Evolutionary conservation across 2,888 invertebrate genomes (phyloP).

Genomic region (Eupithecia centaureata): DNA sequence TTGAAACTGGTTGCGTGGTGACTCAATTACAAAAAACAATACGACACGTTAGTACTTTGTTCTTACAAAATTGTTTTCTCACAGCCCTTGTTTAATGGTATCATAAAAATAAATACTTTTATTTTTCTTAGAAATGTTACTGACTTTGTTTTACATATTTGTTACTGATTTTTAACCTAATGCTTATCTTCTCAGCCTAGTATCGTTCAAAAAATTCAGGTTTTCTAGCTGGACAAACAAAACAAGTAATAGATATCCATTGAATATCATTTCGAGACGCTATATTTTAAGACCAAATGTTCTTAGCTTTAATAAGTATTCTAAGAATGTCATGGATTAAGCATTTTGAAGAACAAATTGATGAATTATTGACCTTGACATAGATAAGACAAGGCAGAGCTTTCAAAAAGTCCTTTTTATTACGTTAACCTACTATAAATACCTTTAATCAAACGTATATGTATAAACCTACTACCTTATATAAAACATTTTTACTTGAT

Average conservation of each 20-base stretch:
- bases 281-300: not conserved
- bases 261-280: not conserved
- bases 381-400: too few species aligned
- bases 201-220: not conserved
- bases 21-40: conserved; percentile 59
- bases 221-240: not conserved
- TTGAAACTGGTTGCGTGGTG: conserved; percentile 56
- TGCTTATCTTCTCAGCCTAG: not conserved
- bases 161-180: not conserved
- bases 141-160: not conserved
- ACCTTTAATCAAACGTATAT: too few species aligned
- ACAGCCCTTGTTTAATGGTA: conserved; percentile 42
- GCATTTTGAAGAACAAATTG: not conserved
- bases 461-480: too few species aligned
- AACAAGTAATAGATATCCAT: not conserved
- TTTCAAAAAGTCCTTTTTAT: too few species aligned
- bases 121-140: not conserved
- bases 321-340: not conserved
- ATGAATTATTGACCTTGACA: too few species aligned
- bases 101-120: conserved; percentile 11
- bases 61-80: conserved; percentile 55
- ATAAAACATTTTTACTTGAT: too few species aligned
- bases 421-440: too few species aligned
- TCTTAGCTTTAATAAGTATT: not conserved
- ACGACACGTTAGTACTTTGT: conserved; percentile 48